phyloP scores from a whole-genome alignment of 2,888 invertebrate species.

The Biston stratarius region DNA sequence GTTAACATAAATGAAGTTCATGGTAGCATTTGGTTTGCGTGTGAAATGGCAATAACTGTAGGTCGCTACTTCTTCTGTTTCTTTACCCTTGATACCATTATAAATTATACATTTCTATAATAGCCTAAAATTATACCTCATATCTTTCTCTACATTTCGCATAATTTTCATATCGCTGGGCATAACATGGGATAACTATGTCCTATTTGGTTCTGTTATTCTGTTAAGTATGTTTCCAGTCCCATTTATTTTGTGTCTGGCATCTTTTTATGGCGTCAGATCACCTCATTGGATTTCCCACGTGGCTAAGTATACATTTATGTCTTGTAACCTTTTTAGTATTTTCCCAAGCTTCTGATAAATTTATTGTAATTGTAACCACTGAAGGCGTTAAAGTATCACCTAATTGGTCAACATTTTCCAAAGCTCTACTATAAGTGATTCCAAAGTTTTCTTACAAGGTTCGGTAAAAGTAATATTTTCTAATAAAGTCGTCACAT shows the following conservation, averaged over 20 bases:
- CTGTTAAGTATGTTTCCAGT: neutral
- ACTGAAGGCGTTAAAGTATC: neutral
- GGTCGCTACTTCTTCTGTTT: neutral
- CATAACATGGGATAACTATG: too few species aligned
- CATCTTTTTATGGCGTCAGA: too few species aligned
- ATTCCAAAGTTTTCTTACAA: slow-evolving; percentile 22
- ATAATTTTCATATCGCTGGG: neutral
- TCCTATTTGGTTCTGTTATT: neutral
- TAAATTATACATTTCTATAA: neutral
- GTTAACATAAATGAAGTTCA: neutral
- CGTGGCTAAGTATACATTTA: too few species aligned
- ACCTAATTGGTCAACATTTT: neutral
- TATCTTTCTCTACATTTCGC: neutral
- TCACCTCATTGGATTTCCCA: too few species aligned
- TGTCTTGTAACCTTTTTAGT: too few species aligned
- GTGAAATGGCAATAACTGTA: slow-evolving; percentile 10
- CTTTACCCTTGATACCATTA: neutral
- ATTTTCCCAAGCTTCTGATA: too few species aligned
- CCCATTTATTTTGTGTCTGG: neutral
- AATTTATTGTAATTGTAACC: neutral
- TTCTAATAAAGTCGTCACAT: slow-evolving; percentile 35
- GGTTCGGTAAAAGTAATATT: slow-evolving; percentile 30
- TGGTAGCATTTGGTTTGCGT: slow-evolving; percentile 6
- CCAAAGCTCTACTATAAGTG: neutral
- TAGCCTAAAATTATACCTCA: neutral